Conservation (phyloP, 2,113 vertebrate species). For the Ailurus styani region DNA sequence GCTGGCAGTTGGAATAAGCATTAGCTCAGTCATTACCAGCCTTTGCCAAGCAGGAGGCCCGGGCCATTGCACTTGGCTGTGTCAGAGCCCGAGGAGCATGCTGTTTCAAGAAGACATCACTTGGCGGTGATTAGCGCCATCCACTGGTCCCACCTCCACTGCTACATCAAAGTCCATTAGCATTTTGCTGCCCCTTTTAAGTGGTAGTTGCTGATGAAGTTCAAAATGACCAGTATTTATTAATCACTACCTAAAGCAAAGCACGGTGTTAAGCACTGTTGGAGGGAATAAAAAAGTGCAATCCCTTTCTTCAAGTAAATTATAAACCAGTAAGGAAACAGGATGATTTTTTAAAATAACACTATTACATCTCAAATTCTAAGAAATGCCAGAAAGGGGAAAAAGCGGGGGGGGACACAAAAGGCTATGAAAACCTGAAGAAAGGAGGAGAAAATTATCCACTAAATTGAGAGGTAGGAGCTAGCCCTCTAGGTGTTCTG, state of each 20-base stretch:
- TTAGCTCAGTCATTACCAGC: not conserved
- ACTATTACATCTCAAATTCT: not conserved
- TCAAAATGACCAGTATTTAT: not conserved
- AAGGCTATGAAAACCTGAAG: not conserved
- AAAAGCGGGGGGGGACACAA: not conserved
- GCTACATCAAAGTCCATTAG: not conserved
- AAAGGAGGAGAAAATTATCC: not conserved
- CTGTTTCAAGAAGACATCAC: no score
- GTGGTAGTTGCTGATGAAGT: not conserved
- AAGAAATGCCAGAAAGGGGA: not conserved
- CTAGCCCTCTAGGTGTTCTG: not conserved
- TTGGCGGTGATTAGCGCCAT: not conserved
- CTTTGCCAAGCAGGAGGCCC: not conserved
- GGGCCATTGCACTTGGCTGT: not conserved
- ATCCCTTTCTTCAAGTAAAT: not conserved
- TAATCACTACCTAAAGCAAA: not conserved
- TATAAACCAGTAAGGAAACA: not conserved
- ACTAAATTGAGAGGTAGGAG: not conserved
- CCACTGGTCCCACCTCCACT: not conserved
- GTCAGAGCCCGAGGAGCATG: rapidly evolving
- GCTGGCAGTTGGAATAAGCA: not conserved
- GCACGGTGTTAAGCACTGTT: not conserved
- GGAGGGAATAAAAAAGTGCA: not conserved
- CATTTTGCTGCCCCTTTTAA: not conserved
- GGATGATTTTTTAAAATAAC: not conserved